Evolutionary conservation across 1,140 invertebrate genomes (phyloP), one percentile per base, ranked within the genome.

Genomic region (Planococcus citri): DNA sequence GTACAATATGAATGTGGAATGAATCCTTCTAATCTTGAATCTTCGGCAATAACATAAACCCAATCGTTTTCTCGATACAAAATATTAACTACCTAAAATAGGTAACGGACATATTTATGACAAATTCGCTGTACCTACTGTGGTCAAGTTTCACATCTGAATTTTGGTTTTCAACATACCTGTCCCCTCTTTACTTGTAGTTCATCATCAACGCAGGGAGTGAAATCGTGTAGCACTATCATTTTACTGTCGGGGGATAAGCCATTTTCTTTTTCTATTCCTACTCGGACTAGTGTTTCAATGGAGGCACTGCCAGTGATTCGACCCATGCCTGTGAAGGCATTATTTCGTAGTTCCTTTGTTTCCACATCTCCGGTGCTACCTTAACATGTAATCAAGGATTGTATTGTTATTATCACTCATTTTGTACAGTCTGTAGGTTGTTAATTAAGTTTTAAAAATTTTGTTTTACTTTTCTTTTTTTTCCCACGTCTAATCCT

Each of bases 251-350:
- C 92, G 1, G 92, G 91, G 70, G 91, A 92, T 1, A 95, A 79
- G 4, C 90, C 90, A 81, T 92, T 90, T 80, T 95, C 92, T 75
- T 96, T 96, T 80, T 96, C 93, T 69, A 97, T 90, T 14, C 94
- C 94, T 29, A 97, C 93, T 74, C 93, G 80, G 0, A 95, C 93
- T 24, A 97, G 79, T 0, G 94, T 97, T 77, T 97, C 94, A 69
- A 97, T 95, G 75, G 91, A 94, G 14, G 92, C 90, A 72, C 92
- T 95, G 38, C 94, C 94, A 27, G 94, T 97, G 73, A 97, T 96
- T 24, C 94, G 83, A 8, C 94, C 94, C 81, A 86, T 87, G 0
- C 85, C 85, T 37, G 86, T 82, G n/a, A 67, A 37, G 12, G 80
- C 78, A 29, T 82, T 82, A 29, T 86, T 80, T 3, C 84, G 83